Evolutionary conservation across 2,797 vertebrate genomes (phyloP).

Genomic region (Acipenser transmontanus): DNA sequence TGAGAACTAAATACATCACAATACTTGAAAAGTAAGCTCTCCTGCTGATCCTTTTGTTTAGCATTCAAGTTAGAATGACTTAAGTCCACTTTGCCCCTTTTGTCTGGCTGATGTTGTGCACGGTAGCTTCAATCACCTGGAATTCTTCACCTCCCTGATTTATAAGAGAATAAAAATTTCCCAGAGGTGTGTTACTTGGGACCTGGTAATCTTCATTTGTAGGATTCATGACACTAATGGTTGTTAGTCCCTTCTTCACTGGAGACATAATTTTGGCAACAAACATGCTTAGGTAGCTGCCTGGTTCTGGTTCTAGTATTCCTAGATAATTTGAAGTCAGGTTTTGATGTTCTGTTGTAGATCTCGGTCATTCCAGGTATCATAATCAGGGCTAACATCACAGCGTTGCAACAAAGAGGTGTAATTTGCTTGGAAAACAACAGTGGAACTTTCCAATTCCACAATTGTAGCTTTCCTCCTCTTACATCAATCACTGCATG

Average conservation of each 20-base stretch:
- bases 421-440: background rate
- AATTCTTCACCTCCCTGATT: conserved; percentile 12
- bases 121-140: background rate
- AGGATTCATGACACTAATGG: conserved; percentile 1
- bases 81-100: background rate
- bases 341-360: background rate
- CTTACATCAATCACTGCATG: conserved; percentile 14
- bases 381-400: background rate
- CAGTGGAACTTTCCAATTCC: background rate
- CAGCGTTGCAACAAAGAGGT: background rate
- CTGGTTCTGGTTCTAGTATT: conserved; percentile 8
- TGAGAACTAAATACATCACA: background rate
- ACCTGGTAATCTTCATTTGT: conserved; percentile 1
- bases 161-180: conserved; percentile 13
- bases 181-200: background rate
- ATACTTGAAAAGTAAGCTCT: background rate
- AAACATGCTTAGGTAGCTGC: conserved; percentile 2
- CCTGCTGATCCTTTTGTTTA: background rate
- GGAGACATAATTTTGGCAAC: conserved; percentile 4
- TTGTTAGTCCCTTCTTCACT: conserved; percentile 10
- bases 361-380: conserved; percentile 3
- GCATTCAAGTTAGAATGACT: background rate
- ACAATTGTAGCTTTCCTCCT: background rate
- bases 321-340: conserved; percentile 7
- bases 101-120: background rate